Base-by-base conservation (phyloP, 1,140 invertebrate species). In the Oncopeltus fasciatus region DNA sequence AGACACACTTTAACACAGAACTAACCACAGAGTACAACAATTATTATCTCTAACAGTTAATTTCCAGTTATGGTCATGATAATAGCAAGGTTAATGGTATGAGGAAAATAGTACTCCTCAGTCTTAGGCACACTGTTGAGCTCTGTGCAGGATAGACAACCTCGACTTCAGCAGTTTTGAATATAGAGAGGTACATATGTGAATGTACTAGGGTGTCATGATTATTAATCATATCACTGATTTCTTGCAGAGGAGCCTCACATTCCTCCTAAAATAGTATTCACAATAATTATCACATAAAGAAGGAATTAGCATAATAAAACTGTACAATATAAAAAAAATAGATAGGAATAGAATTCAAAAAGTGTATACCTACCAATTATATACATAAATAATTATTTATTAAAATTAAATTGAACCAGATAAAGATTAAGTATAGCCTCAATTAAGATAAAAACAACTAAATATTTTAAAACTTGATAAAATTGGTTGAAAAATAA, bases 151-250 rank as follows among this genome's bases (percentile, higher is more conserved):
- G 74, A 46, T 74, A 65, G 24, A 85, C 78, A 31, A 89, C 84
- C 72, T 90, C 87, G 20, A 91, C 87, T 77, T 91, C 87, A n/a
- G 89, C 88, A 77, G 92, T 88, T 76, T 92, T 92, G 74, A 92
- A 88, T 71, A 92, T 88, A 64, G 89, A 92, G 11, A 93, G 78
- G 14, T 91, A 78, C 33, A 88, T 81, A 74, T 92, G 87, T 21
- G 86, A 88, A 66, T 88, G 85, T 60, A 92, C 84, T 69, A 90
- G 86, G 47, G 87, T 83, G 71, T 90, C 82, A 68, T 86, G 84
- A 29, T 82, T 82, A 74, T 91, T 92, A 68, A 93, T 90, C 69
- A 88, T 84, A 47, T 85, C 80, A 69, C 86, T 88, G 51, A 93
- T 81, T 59, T 83, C 80, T 72, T 90, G 83, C 64, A 92, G 74